These are phyloP conservation scores for Listrodromus nycthemerus DNA, from an alignment of 2,888 invertebrate genomes.

Conservation along the genomic window DNA sequence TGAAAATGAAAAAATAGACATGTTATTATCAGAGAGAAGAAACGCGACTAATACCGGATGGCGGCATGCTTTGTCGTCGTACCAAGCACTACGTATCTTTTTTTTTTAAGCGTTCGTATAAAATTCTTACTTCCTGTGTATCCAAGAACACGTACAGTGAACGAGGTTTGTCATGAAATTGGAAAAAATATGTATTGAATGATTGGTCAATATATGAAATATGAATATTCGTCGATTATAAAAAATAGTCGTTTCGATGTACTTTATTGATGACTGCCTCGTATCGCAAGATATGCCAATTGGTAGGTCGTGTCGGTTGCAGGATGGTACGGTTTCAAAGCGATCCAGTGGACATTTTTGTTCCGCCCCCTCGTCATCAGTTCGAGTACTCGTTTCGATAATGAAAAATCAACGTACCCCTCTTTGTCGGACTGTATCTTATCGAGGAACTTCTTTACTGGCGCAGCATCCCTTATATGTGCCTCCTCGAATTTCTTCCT, in stretches of 20 bases:
- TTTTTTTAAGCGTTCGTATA: constrained; percentile 12
- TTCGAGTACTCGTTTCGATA: constrained; percentile 17
- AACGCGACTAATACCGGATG: constrained; percentile 27
- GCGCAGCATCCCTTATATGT: constrained; percentile 90
- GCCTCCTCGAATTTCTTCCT: constrained; percentile 92
- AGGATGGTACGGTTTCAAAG: constrained; percentile 5
- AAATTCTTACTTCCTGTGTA: constrained; percentile 79
- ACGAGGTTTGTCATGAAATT: constrained; percentile 63
- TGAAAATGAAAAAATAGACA: neutral
- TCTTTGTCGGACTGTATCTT: constrained; percentile 96
- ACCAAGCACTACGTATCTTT: constrained; percentile 50
- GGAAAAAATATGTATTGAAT: constrained; percentile 48
- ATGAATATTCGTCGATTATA: constrained; percentile 33
- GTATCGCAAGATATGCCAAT: constrained; percentile 56
- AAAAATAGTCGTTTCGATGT: constrained; percentile 36
- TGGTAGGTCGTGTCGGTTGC: constrained; percentile 34
- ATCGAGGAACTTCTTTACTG: constrained; percentile 95
- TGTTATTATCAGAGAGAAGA: neutral
- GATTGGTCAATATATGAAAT: constrained; percentile 28
- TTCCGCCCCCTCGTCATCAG: constrained; percentile 18
- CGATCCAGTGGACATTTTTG: constrained; percentile 47
- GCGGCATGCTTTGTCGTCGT: constrained; percentile 54
- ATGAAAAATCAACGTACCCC: constrained; percentile 88
- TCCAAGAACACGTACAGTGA: constrained; percentile 73
- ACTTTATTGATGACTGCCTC: constrained; percentile 42